phyloP scores from a whole-genome alignment of 2,888 invertebrate genomes.

The Lathronympha strigana region DNA sequence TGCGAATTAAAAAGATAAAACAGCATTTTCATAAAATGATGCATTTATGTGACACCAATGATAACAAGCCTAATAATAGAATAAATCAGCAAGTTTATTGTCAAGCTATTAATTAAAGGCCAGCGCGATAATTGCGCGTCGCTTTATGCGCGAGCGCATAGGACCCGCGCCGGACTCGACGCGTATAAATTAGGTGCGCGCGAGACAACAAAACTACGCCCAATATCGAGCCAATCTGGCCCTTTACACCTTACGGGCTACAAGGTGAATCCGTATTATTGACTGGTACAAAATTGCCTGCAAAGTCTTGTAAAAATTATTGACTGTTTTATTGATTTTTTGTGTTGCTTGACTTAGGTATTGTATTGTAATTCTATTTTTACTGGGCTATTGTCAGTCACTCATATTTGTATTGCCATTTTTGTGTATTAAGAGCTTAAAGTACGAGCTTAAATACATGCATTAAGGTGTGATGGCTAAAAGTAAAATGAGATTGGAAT shows the following conservation, averaged over 20 bases:
- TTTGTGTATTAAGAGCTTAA: too few species aligned
- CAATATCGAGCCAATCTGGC: slow-evolving; percentile 69
- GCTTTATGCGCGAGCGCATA: slow-evolving; percentile 60
- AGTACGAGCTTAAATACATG: too few species aligned
- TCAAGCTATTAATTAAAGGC: slow-evolving; percentile 11
- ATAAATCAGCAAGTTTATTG: background rate
- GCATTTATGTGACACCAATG: too few species aligned
- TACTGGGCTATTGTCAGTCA: too few species aligned
- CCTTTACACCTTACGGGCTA: slow-evolving; percentile 64
- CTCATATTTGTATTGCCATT: too few species aligned
- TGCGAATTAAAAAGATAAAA: too few species aligned
- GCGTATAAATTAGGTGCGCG: slow-evolving; percentile 79
- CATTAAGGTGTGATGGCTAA: background rate
- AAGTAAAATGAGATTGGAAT: background rate
- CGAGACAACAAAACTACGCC: slow-evolving; percentile 73
- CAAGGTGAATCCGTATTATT: slow-evolving; percentile 53
- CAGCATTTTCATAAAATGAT: too few species aligned
- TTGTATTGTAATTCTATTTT: too few species aligned
- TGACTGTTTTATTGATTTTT: too few species aligned
- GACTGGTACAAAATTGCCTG: too few species aligned
- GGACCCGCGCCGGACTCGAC: slow-evolving; percentile 72
- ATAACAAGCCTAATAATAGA: background rate
- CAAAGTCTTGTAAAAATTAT: too few species aligned
- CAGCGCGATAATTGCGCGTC: slow-evolving; percentile 16
- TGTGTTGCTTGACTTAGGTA: too few species aligned